Conservation (phyloP, 2,113 vertebrate species). For the Ctenomys sociabilis region DNA sequence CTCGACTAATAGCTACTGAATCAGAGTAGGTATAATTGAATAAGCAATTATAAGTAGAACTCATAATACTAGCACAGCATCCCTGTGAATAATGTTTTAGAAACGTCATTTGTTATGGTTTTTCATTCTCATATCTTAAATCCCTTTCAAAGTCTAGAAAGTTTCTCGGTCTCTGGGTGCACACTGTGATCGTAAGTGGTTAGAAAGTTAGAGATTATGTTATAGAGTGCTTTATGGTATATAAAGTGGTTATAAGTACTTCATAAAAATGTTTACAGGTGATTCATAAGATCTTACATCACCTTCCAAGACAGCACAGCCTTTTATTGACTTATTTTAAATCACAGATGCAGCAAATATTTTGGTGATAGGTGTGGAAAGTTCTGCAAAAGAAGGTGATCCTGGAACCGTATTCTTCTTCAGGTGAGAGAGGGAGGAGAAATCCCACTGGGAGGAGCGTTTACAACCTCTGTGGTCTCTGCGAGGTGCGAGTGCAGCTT, state of each 20-base stretch:
- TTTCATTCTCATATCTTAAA: background rate
- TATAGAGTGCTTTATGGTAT: background rate
- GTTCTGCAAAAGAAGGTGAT: constrained; percentile 90
- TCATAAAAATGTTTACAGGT: background rate
- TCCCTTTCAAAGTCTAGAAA: background rate
- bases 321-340: constrained; percentile 73
- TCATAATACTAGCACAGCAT: background rate
- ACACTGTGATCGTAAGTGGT: too few species aligned
- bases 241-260: background rate
- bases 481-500: background rate
- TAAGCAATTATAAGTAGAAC: background rate
- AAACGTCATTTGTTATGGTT: background rate
- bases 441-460: background rate
- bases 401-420: constrained; percentile 94
- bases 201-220: background rate
- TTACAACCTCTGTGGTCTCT: background rate
- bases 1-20: background rate
- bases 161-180: too few species aligned
- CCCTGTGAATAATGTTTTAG: background rate
- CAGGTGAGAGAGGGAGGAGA: constrained; percentile 86
- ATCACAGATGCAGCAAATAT: constrained; percentile 95
- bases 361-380: constrained; percentile 92
- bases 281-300: background rate
- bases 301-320: background rate
- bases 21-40: background rate